phyloP scores from a whole-genome alignment of 2,797 vertebrate species.

The Prunella strophiata region DNA sequence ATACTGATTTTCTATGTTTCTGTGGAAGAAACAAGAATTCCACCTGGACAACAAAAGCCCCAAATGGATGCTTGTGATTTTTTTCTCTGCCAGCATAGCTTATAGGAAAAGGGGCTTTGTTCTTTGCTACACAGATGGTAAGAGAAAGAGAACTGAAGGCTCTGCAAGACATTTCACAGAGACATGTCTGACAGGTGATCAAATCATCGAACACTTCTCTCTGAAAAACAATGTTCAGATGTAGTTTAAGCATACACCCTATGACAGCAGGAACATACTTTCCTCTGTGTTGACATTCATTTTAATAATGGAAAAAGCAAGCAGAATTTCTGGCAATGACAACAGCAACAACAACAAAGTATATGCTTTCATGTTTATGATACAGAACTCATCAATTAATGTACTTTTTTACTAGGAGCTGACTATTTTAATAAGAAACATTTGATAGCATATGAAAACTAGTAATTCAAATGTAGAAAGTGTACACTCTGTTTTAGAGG shows the following conservation, averaged over 20 bases:
- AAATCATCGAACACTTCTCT: slow-evolving; percentile 76
- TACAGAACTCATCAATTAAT: slow-evolving; percentile 58
- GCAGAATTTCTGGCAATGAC: slow-evolving; percentile 65
- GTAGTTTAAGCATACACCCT: slow-evolving; percentile 69
- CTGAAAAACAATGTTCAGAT: slow-evolving; percentile 79
- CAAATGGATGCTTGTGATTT: slow-evolving; percentile 43
- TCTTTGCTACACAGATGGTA: slow-evolving; percentile 75
- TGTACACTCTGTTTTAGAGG: slow-evolving; percentile 6
- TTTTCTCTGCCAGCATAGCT: slow-evolving; percentile 17
- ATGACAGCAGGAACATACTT: slow-evolving; percentile 77
- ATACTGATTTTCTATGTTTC: not conserved
- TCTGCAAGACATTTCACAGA: slow-evolving; percentile 76
- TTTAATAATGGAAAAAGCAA: slow-evolving; percentile 79
- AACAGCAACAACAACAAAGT: slow-evolving; percentile 33
- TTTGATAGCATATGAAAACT: slow-evolving; percentile 25
- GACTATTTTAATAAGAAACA: slow-evolving; percentile 40
- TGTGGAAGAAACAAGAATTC: slow-evolving; percentile 12
- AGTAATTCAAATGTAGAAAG: not conserved
- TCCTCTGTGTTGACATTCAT: slow-evolving; percentile 75
- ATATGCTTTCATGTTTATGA: slow-evolving; percentile 33
- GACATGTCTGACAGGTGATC: slow-evolving; percentile 80
- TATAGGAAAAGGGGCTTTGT: slow-evolving; percentile 69
- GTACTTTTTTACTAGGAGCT: slow-evolving; percentile 30
- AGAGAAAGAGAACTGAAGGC: slow-evolving; percentile 72
- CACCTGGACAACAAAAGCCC: slow-evolving; percentile 28